A percentile compares a stretch with the other conserved stretches of the same genome.
Evolutionary conservation across 1,140 invertebrate genomes (phyloP).

Genomic region (Listronotus bonariensis): DNA sequence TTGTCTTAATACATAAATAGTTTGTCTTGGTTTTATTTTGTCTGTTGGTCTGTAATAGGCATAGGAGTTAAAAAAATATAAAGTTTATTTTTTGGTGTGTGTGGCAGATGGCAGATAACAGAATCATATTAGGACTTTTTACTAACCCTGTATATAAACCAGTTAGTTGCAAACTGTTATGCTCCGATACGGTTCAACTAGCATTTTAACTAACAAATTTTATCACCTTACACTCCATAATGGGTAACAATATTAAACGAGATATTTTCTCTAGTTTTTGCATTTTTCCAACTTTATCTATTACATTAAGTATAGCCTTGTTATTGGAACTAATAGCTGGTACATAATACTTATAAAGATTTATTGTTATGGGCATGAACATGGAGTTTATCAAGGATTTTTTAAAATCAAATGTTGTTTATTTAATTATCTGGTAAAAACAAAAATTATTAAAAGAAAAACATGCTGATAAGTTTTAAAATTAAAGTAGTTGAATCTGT

Average conservation of each 20-base stretch:
- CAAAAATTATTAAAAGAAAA: too few relatives aligned
- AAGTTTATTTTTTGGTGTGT: too few relatives aligned
- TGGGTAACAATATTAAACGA: conserved; percentile 24
- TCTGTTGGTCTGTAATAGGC: too few relatives aligned
- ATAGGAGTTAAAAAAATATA: too few relatives aligned
- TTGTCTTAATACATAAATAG: too few relatives aligned
- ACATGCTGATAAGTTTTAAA: too few relatives aligned
- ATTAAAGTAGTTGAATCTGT: too few relatives aligned
- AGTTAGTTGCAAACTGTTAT: conserved; percentile 13
- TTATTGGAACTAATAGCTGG: conserved; percentile 20
- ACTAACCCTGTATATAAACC: neutral
- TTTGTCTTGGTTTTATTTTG: too few relatives aligned
- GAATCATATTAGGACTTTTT: neutral
- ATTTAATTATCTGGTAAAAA: too few relatives aligned
- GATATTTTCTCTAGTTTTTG: conserved; percentile 7
- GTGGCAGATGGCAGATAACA: neutral
- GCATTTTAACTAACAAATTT: conserved; percentile 39
- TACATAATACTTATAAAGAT: conserved; percentile 3
- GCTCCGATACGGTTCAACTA: conserved; percentile 29
- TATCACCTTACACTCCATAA: conserved; percentile 32
- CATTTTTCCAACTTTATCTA: conserved; percentile 6
- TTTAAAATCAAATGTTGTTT: too few relatives aligned
- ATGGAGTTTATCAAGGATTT: too few relatives aligned
- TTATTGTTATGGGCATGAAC: neutral
- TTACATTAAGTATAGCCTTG: conserved; percentile 14